phyloP scores from a whole-genome alignment of 2,888 invertebrate genomes.

The Augochlorella aurata region DNA sequence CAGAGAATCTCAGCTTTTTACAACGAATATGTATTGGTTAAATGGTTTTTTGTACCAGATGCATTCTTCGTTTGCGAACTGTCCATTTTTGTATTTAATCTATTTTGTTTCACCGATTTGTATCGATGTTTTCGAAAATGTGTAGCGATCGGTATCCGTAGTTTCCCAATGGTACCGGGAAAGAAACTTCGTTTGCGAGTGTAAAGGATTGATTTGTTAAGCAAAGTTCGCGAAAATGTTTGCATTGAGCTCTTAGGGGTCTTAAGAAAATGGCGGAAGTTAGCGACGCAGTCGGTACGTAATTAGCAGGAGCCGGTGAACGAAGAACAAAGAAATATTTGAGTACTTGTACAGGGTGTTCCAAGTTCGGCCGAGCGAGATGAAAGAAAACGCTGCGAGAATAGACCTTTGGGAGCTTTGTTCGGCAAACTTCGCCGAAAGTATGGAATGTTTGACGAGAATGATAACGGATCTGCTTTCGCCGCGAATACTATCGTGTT shows the following conservation, averaged over 20 bases:
- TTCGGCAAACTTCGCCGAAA: neutral
- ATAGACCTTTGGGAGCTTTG: neutral
- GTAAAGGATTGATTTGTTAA: neutral
- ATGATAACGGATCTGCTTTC: constrained; percentile 3
- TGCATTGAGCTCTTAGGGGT: neutral
- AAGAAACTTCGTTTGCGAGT: neutral
- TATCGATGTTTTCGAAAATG: too few relatives aligned
- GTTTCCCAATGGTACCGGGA: neutral
- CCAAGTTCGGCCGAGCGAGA: neutral
- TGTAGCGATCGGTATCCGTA: neutral
- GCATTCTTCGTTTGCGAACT: too few relatives aligned
- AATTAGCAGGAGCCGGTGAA: neutral
- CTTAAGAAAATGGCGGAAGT: constrained; percentile 14
- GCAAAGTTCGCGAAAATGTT: constrained; percentile 4
- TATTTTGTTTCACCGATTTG: too few relatives aligned
- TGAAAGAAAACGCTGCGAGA: neutral
- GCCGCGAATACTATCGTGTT: neutral
- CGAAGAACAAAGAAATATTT: constrained; percentile 13
- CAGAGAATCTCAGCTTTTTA: neutral
- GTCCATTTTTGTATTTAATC: too few relatives aligned
- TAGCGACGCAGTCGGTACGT: neutral
- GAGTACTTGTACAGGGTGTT: constrained; percentile 3
- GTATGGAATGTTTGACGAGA: neutral
- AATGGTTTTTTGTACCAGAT: too few relatives aligned
- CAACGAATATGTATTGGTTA: neutral